Evolutionary conservation across 2,797 vertebrate species (phyloP), one percentile per base, ranked within the genome.

Genomic region (Enteromius afrohamiltoni): DNA sequence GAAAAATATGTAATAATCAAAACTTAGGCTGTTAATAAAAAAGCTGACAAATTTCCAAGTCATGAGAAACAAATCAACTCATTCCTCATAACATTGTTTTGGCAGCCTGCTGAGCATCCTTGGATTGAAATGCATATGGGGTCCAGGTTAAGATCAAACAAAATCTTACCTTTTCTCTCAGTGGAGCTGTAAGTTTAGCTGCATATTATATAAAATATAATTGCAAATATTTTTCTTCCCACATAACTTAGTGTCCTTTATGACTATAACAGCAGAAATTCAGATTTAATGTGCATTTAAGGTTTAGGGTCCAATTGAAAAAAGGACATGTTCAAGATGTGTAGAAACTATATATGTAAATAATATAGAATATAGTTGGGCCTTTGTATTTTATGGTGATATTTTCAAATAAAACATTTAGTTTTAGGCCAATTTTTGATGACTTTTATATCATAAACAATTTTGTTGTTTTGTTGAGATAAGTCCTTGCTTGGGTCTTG

Each of bases 31-130:
- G 4, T 70, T 58, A 62, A 60, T 7, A 7, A 42, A 42, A 73
- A 55, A 62, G 53, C 42, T 73, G 79, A 81, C 53, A 73, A 31
- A 62, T 60, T 81, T 55, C 69, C 69, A 73, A 73, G 26, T 49
- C 42, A 0, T 64, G 17, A 80, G 79, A 70, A 70, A 71, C 67
- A 80, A 80, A 71, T 71, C 79, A 69, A 29, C 21, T 79, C n/a
- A 55, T 69, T 79, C 47, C 21, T 6, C 1, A 58, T 45, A 40
- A 64, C 69, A 49, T 21, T 1, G 8, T 74, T 82, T 42, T 82
- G 80, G 55, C 80, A 82, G 37, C 21, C 19, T 58, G 34, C 78
- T 69, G 51, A 26, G 29, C 78, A 80, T 80, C 65, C 21, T 58
- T 69, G 49, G n/a, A 69, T 69, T 55, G 55, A 53, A 79, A 79